Evolutionary conservation across 2,797 vertebrate genomes (phyloP), one percentile per base, ranked within the genome.

Genomic region (Gobio occitaniae): DNA sequence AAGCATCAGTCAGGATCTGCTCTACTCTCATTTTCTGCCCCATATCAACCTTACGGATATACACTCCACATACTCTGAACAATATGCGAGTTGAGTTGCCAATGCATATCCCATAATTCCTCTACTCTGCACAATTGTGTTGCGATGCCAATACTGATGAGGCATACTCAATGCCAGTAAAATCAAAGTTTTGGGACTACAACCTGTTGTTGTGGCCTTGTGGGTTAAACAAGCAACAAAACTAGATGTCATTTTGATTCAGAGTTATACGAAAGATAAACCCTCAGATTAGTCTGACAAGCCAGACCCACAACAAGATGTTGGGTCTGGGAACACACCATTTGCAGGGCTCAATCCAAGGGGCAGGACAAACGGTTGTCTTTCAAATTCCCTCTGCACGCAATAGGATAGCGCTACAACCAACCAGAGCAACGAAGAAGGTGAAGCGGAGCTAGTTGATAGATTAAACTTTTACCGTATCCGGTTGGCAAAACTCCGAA

Each of bases 21-120:
- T 29, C 10, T 13, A 52, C 74, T 56, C 80, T 71, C 63, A 68
- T 82, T 87, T 86, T 70, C 84, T 78, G 41, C 68, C 38, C 21
- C 29, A 48, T 25, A 63, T 81, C 48, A 69, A 79, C 25, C 52
- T 82, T 38, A 38, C 52, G 16, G 83, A 50, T 59, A 36, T 25
- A 21, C 36, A 16, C 74, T 72, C 50, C 25, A 48, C 25, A 86
- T 44, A 72, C 38, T 61, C 54, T 80, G 25, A 65, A 17, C 16
- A 76, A 13, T 9, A 56, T 19, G 56, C 0, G 1, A 85, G 70
- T 17, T 29, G 38, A 41, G 41, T 74, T 72, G 63, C n/a, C 32
- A 77, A 36, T 38, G 75, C 13, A 59, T 77, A 68, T 83, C 4
- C 81, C 38, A 48, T 25, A 38, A 48, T 85, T 69, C 44, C 71